phyloP scores from a whole-genome alignment of 2,888 invertebrate genomes.

The Drosophila mettleri region DNA sequence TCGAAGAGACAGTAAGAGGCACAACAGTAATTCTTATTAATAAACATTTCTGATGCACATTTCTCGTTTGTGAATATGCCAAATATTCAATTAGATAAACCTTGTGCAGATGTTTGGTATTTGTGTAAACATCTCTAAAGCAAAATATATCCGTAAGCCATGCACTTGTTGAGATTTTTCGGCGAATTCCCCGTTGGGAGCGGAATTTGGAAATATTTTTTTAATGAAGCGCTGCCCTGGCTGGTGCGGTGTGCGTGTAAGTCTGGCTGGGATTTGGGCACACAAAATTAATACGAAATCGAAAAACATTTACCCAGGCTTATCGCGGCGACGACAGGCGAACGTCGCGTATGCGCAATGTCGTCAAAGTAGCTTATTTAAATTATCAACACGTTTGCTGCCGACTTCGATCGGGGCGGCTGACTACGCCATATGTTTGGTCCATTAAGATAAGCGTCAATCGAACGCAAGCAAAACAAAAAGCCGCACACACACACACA shows the following conservation, averaged over 20 bases:
- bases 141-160: background rate
- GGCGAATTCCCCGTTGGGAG: constrained; percentile 4
- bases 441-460: constrained; percentile 81
- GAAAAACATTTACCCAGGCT: constrained; percentile 77
- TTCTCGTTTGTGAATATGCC: background rate
- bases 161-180: background rate
- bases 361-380: constrained; percentile 79
- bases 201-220: constrained; percentile 57
- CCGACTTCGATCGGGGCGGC: background rate
- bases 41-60: background rate
- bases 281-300: constrained; percentile 75
- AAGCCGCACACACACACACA: constrained; percentile 21
- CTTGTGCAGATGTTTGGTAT: background rate
- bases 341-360: constrained; percentile 78
- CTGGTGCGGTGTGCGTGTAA: constrained; percentile 28
- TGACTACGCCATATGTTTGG: constrained; percentile 74
- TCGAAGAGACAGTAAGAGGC: background rate
- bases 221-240: constrained; percentile 58
- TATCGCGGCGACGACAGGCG: constrained; percentile 69
- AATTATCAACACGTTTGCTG: constrained; percentile 79
- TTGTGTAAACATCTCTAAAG: background rate
- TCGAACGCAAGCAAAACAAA: constrained; percentile 66
- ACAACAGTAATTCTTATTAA: background rate
- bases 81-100: constrained; percentile 3
- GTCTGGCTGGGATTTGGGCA: constrained; percentile 72